Conservation (phyloP, 2,888 invertebrate genomes). For the Drosophila birchii region DNA sequence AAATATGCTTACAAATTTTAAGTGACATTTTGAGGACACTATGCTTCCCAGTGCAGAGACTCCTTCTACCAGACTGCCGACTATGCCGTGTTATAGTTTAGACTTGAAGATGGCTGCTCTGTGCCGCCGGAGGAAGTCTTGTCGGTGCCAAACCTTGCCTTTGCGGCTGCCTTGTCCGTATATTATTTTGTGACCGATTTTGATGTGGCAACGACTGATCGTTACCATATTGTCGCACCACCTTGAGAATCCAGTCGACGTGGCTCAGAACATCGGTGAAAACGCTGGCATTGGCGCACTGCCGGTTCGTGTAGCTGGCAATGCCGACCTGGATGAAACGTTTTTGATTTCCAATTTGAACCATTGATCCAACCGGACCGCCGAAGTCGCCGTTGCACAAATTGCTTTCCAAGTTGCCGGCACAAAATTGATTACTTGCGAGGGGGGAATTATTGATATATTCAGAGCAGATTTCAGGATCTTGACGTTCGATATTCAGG, state of each 20-base stretch:
- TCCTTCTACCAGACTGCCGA: neutral
- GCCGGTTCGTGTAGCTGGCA: slow-evolving; percentile 4
- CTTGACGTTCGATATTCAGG: slow-evolving; percentile 3
- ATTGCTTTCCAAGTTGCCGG: slow-evolving; percentile 1
- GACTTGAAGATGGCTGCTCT: neutral
- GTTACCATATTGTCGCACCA: neutral
- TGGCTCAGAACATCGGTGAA: slow-evolving; percentile 10
- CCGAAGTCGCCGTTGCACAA: slow-evolving; percentile 6
- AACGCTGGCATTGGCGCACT: slow-evolving; percentile 1
- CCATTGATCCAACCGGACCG: neutral
- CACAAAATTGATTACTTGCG: neutral
- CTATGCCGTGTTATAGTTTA: neutral
- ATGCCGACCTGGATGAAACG: slow-evolving; percentile 5
- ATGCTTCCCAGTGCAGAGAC: neutral
- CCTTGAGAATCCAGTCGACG: neutral
- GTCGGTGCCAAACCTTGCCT: neutral
- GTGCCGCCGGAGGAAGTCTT: neutral
- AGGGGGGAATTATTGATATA: neutral
- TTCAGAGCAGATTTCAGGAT: neutral
- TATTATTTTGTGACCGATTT: neutral
- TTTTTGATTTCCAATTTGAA: neutral
- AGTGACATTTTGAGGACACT: neutral
- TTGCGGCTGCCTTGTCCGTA: no score
- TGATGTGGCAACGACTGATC: neutral
- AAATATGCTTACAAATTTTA: neutral